Base-by-base conservation (phyloP, 1,140 invertebrate species). In the Hyposmocoma kahamanoa region DNA sequence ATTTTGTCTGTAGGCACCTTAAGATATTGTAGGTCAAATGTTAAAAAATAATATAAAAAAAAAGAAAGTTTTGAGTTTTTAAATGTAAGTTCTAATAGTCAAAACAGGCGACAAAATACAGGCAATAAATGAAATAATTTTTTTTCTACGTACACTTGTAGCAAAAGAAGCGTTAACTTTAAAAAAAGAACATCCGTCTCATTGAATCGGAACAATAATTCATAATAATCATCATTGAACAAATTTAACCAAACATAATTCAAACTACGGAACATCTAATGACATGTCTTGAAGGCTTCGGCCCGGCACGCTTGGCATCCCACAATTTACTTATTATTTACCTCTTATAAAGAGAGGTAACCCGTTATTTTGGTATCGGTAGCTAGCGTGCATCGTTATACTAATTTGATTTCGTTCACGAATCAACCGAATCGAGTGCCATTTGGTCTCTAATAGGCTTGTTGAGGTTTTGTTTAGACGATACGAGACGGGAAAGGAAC, bases 361-460 rank as follows among this genome's bases (percentile, higher is more conserved):
- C 78, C 74, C 74, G 70, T 79, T 74, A 83, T 76, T 70, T 73
- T 58, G 60, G 65, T 34, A 80, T 75, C 72, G 72, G 78, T 76
- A 72, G 80, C 56, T 82, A 70, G 74, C 76, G 76, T 84, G 81
- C 66, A 59, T 78, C 64, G 69, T 83, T 81, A 79, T 66, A 62
- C 66, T 76, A 80, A 84, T 84, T 80, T 75, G 76, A 81, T 82
- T 81, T 82, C 67, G 72, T 78, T 72, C 66, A 72, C 73, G 72
- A 72, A 75, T 73, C 50, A 51, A 53, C 59, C 62, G 11, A 28
- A 28, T 54, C 51, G 42, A 54, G 42, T 76, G 66, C 76, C 80
- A 82, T 82, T 80, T 84, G 80, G 78, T 65, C 61, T 59, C 69
- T 81, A 83, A 83, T 72, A 67, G 51, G 58, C 28, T 36, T 17